These are phyloP conservation scores for Rapana venosa DNA, from an alignment of 2,888 invertebrate genomes.

Conservation along the genomic window DNA sequence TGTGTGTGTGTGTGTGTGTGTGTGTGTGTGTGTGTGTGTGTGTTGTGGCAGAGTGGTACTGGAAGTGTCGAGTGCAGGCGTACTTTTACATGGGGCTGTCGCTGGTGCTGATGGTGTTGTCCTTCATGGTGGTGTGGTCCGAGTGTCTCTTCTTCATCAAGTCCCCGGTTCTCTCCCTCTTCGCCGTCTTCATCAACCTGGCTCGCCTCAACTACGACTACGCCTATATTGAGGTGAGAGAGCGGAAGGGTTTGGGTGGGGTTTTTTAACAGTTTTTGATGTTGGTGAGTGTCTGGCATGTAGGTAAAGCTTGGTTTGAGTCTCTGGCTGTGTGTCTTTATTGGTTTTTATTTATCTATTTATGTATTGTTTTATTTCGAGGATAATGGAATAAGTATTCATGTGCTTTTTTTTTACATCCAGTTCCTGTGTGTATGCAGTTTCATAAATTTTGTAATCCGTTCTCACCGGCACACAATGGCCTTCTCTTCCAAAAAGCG, in stretches of 20 bases:
- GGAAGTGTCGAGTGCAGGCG: slow-evolving; percentile 91
- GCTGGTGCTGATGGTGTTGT: slow-evolving; percentile 85
- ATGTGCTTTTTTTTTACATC: too few relatives aligned
- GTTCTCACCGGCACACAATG: too few relatives aligned
- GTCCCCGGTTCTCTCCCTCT: slow-evolving; percentile 94
- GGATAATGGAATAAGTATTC: too few relatives aligned
- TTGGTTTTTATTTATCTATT: too few relatives aligned
- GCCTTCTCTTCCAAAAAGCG: too few relatives aligned
- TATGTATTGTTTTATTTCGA: not conserved
- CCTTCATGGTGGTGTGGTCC: slow-evolving; percentile 97
- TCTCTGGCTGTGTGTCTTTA: not conserved
- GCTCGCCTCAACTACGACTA: slow-evolving; percentile 92
- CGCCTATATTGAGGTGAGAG: slow-evolving; percentile 91
- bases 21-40: too few relatives aligned
- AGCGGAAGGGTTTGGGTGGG: not conserved
- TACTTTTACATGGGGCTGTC: slow-evolving; percentile 86
- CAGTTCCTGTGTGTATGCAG: too few relatives aligned
- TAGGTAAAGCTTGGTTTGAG: not conserved
- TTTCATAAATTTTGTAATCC: too few relatives aligned
- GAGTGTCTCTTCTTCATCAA: slow-evolving; percentile 98
- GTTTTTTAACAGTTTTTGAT: not conserved
- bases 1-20: too few relatives aligned
- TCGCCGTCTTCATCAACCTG: slow-evolving; percentile 93
- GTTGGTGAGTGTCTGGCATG: not conserved
- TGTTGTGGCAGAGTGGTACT: slow-evolving; percentile 91